phyloP scores from a whole-genome alignment of 2,888 invertebrate species.

The Alcis repandata region DNA sequence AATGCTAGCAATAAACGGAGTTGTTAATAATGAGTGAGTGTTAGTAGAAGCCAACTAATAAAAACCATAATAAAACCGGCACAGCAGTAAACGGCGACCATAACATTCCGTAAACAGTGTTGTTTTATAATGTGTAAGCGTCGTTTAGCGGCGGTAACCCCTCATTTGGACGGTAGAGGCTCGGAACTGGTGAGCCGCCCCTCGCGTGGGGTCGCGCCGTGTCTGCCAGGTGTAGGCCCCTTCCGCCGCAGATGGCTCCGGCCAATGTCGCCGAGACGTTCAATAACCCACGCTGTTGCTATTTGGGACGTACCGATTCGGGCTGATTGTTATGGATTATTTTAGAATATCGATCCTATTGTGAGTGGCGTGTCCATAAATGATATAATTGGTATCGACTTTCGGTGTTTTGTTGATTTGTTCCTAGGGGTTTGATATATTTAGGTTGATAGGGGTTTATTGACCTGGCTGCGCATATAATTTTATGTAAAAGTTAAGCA shows the following conservation, averaged over 20 bases:
- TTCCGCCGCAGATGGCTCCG: constrained; percentile 70
- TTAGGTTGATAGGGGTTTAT: background rate
- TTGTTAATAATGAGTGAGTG: constrained; percentile 34
- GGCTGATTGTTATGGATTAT: constrained; percentile 12
- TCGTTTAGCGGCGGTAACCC: constrained; percentile 60
- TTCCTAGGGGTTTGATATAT: background rate
- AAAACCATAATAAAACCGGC: constrained; percentile 54
- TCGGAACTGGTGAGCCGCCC: constrained; percentile 58
- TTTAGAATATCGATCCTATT: constrained; percentile 11
- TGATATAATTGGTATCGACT: constrained; percentile 9
- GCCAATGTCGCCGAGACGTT: constrained; percentile 34
- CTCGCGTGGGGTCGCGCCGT: constrained; percentile 64
- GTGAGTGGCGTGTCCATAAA: constrained; percentile 5
- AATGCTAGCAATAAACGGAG: constrained; percentile 35
- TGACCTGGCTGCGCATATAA: background rate
- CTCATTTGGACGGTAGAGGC: constrained; percentile 61
- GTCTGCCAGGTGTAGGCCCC: constrained; percentile 76
- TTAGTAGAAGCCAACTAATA: constrained; percentile 49
- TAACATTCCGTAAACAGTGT: constrained; percentile 52
- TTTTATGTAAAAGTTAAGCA: background rate
- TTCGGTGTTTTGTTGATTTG: background rate
- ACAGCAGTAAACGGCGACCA: constrained; percentile 40
- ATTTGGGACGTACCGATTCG: constrained; percentile 9
- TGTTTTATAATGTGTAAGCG: constrained; percentile 58
- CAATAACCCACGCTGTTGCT: constrained; percentile 28